Percentiles rank a stretch among this genome's conserved stretches.
These are phyloP conservation scores for Esox niger DNA, from an alignment of 2,113 vertebrate genomes.

Conservation along the genomic window DNA sequence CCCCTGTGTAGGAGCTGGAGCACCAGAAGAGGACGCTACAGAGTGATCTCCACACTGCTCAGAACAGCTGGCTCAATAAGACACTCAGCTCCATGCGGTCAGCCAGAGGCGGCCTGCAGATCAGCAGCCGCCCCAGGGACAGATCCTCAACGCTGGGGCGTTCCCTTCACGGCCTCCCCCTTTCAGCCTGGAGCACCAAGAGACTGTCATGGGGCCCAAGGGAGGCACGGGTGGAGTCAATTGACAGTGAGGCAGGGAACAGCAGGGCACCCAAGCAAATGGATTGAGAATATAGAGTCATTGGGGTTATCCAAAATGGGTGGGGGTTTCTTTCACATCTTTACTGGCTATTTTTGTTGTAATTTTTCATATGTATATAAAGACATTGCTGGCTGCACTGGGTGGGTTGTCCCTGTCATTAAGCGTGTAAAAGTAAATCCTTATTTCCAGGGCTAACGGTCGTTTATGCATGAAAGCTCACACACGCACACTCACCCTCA, in stretches of 20 bases:
- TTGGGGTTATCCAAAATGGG: no score
- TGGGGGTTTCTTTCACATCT: no score
- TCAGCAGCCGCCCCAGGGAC: constrained; percentile 10
- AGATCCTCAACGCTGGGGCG: constrained; percentile 4
- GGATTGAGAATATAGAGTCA: no score
- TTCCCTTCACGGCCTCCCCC: constrained; percentile 18
- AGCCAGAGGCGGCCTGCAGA: constrained; percentile 52
- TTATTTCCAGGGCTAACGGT: no score
- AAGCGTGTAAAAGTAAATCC: no score
- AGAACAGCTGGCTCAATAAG: constrained; percentile 96
- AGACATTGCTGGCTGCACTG: no score
- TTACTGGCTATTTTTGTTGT: no score
- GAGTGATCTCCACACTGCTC: constrained; percentile 87
- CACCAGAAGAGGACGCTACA: constrained; percentile 85
- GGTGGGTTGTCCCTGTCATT: no score
- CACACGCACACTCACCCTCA: no score
- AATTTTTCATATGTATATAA: no score
- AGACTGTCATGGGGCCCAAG: constrained; percentile 48
- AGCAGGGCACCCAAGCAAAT: no score
- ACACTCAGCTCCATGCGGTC: constrained; percentile 91
- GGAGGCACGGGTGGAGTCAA: constrained; percentile 17
- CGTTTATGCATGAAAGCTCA: no score
- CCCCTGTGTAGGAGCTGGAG: constrained; percentile 82
- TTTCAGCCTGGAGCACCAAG: constrained; percentile 46
- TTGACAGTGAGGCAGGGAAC: neutral